Evolutionary conservation across 2,888 invertebrate species (phyloP).

Genomic region (Orthonychiurus folsomi): DNA sequence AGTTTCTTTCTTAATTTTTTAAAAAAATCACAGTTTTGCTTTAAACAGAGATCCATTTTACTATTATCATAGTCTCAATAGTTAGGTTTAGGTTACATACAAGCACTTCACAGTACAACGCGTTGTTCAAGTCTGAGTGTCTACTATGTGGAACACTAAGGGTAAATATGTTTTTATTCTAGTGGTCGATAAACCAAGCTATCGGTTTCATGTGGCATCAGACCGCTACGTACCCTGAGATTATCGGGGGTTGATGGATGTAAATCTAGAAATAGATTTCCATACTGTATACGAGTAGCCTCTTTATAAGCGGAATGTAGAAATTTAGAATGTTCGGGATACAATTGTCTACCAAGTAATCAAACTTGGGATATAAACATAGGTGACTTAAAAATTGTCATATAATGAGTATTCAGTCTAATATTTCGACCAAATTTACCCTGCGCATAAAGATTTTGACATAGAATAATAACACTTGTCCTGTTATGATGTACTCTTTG

Average conservation of each 20-base stretch:
- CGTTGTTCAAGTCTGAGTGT: too few relatives aligned
- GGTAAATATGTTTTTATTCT: too few relatives aligned
- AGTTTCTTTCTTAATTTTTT: not conserved
- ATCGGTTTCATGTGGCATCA: not conserved
- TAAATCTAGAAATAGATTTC: not conserved
- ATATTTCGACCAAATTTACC: constrained; percentile 19
- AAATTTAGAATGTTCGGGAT: constrained; percentile 12
- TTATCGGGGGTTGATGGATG: not conserved
- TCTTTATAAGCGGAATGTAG: not conserved
- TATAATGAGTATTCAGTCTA: constrained; percentile 19
- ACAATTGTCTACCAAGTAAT: constrained; percentile 13
- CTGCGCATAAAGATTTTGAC: constrained; percentile 19
- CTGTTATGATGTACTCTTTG: constrained; percentile 20
- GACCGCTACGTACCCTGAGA: not conserved
- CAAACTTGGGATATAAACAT: constrained; percentile 21
- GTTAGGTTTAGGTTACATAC: too few relatives aligned
- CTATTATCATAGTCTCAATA: too few relatives aligned
- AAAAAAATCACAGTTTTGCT: not conserved
- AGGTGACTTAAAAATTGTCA: constrained; percentile 20
- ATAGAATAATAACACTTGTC: constrained; percentile 15
- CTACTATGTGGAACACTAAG: too few relatives aligned
- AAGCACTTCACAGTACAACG: too few relatives aligned
- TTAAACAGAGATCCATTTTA: too few relatives aligned
- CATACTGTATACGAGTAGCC: not conserved
- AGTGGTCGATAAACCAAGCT: not conserved